Conservation (phyloP, 2,888 invertebrate genomes). For the Cacoxenus indagator region DNA sequence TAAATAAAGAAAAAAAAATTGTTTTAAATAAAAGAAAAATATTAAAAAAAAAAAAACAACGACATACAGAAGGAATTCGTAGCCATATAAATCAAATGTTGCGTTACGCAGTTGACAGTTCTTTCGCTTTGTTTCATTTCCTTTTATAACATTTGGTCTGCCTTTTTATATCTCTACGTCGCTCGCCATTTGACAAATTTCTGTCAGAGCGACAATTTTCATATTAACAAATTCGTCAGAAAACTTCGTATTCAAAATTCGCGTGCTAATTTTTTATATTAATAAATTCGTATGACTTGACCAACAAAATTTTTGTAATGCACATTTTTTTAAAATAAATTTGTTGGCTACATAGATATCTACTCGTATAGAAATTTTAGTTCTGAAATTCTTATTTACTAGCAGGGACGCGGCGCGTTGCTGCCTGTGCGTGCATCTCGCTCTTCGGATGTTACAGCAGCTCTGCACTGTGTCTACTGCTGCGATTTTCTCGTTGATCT, state of each 20-base stretch:
- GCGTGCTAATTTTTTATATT: background rate
- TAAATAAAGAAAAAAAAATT: background rate
- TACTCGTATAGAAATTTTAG: too few relatives aligned
- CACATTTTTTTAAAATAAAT: too few relatives aligned
- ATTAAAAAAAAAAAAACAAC: constrained; percentile 26
- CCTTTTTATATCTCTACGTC: background rate
- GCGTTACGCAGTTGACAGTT: constrained; percentile 48
- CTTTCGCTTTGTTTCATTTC: constrained; percentile 20
- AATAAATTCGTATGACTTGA: too few relatives aligned
- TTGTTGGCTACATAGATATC: too few relatives aligned
- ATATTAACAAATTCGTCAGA: background rate
- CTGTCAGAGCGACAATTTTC: background rate
- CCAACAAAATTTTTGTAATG: too few relatives aligned
- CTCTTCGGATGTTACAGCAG: too few relatives aligned
- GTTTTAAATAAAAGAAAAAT: background rate
- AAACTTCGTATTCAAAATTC: background rate
- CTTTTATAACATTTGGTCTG: background rate
- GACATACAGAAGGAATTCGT: constrained; percentile 38
- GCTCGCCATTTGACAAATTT: background rate
- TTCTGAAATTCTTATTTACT: too few relatives aligned
- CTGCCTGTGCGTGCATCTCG: too few relatives aligned
- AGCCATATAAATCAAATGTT: constrained; percentile 49
- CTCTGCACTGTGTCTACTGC: too few relatives aligned
- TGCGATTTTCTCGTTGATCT: too few relatives aligned
- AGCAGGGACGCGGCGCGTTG: too few relatives aligned